phyloP scores from a whole-genome alignment of 2,888 invertebrate species.

The Acanthacorydalis orientalis region DNA sequence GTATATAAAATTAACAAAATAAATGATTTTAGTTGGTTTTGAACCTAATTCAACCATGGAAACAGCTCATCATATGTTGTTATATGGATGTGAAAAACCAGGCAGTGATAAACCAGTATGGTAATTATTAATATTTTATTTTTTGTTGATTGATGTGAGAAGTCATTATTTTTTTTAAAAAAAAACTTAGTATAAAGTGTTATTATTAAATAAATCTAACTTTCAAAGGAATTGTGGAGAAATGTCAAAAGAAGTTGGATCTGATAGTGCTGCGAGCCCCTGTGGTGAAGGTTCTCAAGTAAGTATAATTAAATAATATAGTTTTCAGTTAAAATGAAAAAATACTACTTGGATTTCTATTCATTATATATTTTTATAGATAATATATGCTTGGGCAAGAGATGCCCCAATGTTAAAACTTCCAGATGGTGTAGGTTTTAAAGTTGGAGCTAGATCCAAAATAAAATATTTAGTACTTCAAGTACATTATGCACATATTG shows the following conservation, averaged over 20 bases:
- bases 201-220: slow-evolving; percentile 6
- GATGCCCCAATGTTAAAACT: slow-evolving; percentile 70
- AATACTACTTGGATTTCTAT: slow-evolving; percentile 4
- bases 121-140: slow-evolving; percentile 29
- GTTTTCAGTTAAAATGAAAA: not conserved
- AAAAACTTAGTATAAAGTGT: not conserved
- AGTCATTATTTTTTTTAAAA: not conserved
- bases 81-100: slow-evolving; percentile 77
- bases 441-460: slow-evolving; percentile 65
- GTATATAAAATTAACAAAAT: not conserved
- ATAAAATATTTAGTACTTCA: slow-evolving; percentile 86
- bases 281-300: slow-evolving; percentile 61
- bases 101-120: slow-evolving; percentile 56
- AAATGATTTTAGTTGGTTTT: slow-evolving; percentile 57
- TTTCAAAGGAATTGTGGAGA: slow-evolving; percentile 77
- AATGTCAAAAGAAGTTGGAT: slow-evolving; percentile 46
- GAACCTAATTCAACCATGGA: slow-evolving; percentile 82
- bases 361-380: slow-evolving; percentile 29
- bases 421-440: slow-evolving; percentile 82
- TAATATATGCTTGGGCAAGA: slow-evolving; percentile 89
- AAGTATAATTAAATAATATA: slow-evolving; percentile 8
- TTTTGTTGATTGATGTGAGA: not conserved
- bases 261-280: slow-evolving; percentile 45
- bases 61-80: slow-evolving; percentile 83
- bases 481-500: slow-evolving; percentile 66